Evolutionary conservation across 2,113 vertebrate genomes (phyloP), one percentile per base, ranked within the genome.

Genomic region (Phocoena phocoena): DNA sequence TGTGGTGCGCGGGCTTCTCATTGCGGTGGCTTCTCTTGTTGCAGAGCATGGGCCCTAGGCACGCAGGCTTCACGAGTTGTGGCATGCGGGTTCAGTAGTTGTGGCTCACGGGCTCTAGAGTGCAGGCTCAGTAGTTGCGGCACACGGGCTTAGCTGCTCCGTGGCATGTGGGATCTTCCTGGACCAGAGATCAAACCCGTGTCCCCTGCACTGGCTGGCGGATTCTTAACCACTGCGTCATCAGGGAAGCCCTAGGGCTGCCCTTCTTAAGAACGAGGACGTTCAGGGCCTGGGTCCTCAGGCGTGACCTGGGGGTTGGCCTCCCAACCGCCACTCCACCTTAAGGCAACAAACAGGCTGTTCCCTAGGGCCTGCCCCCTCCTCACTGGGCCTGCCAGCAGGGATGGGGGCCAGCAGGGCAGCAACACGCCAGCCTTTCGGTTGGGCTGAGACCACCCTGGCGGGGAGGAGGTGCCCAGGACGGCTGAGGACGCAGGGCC

Each of bases 1-100:
- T 6, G 15, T 15, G 0, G 53, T 53, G 53, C 3, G 15, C 0
- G 15, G 53, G 53, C 15, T 53, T 53, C 53, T 53, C 53, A 53
- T 17, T 53, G 53, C 1, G 53, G 53, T 53, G 15, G 53, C 53
- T 53, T 53, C 53, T 6, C 53, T 53, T 53, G 53, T 53, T 53
- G 53, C 50, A 17, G 15, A 53, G 15, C 53, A 17, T 0, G 5
- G 53, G 15, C 53, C 15, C 53, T 53, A 53, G 50, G 53, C 53
- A 17, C 0, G 15, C 1, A 6, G 15, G 53, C 53, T 53, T 17
- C 53, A 53, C 5, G 5, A 17, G 5, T 17, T 53, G 53, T 53
- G 53, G 53, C 53, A 53, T 15, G 53, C 5, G 15, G 53, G 53
- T 15, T 17, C 50, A 53, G 50, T 6, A 53, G 50, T 6, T 53